Base-by-base conservation (phyloP, 64 coral and sea anemone species). In the Anthopleura sola region DNA sequence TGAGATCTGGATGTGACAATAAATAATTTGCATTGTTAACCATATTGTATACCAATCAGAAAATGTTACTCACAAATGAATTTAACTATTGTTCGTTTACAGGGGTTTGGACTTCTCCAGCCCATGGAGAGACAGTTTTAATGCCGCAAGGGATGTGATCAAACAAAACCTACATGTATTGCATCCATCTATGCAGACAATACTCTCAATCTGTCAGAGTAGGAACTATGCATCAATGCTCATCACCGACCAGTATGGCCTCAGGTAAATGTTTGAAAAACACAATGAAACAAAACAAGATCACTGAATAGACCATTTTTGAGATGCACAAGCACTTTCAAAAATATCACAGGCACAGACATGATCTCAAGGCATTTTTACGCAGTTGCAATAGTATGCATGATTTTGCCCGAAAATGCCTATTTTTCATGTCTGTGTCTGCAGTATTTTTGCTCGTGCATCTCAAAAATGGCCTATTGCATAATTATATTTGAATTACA, bases 151-250 rank as follows among this genome's bases (percentile, higher is more conserved):
- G 55, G 89, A 94, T 60, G 78, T 88, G 20, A 75, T 98, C 20
- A 64, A 82, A 32, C 84, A 90, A 31, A 98, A 98, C 68, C 92
- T 98, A 19, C 96, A 98, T 84, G 86, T 92, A 31, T 82, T 98
- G 8, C 96, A 98, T 80, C 92, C 93, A 10, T 98, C 96, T n/a
- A 98, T 98, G 96, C 96, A 98, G 75, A 98, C 92, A 21, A 98
- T 98, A 55, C 87, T 98, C 19, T 82, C 85, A 48, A 98, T 98
- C 77, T 98, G 96, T 33, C 96, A 98, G 54, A 91, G 92, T 58
- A 91, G 75, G 44, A 94, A 94, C 76, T 98, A 98, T 66, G 84
- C 96, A 55, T 86, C 92, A 49, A 90, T 98, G 88, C 83, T 98
- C 17, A 98, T 98, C 58, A 94, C 93, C 37, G 96, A 98, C 66